Percentiles rank a stretch among this genome's conserved stretches.
These are phyloP conservation scores for Archegozetes longisetosus DNA, from an alignment of 1,140 invertebrate species.

Conservation along the genomic window DNA sequence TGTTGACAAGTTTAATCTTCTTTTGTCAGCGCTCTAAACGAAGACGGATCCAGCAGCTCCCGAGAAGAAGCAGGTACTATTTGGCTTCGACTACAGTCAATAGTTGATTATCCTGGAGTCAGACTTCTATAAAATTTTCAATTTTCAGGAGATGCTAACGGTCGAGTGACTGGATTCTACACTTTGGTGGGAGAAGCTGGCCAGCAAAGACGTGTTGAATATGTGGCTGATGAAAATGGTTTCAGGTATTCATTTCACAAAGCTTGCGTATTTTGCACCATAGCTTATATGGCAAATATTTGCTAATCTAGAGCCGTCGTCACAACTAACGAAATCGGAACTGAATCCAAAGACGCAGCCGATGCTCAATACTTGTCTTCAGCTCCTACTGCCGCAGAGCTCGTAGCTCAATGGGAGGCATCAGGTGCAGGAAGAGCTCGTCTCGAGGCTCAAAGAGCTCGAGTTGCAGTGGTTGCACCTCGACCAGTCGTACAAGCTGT, in stretches of 20 bases:
- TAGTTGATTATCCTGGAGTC: no score
- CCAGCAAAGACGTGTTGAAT: conserved; percentile 19
- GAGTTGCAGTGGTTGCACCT: no score
- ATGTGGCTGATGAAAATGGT: conserved; percentile 20
- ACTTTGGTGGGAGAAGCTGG: conserved; percentile 15
- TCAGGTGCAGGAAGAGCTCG: no score
- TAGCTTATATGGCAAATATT: no score
- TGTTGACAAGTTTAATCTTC: neutral
- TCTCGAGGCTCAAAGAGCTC: no score
- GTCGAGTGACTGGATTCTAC: conserved; percentile 15
- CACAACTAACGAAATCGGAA: conserved; percentile 21
- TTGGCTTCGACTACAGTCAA: neutral
- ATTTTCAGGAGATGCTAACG: conserved; percentile 8
- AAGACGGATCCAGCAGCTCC: conserved; percentile 5
- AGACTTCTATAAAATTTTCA: no score
- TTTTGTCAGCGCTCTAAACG: conserved; percentile 5
- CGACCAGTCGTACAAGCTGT: no score
- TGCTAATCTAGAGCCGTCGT: conserved; percentile 15
- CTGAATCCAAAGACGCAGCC: conserved; percentile 11
- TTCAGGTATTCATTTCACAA: conserved; percentile 6
- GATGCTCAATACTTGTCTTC: neutral
- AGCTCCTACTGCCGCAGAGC: neutral
- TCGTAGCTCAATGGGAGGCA: neutral
- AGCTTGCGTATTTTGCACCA: neutral
- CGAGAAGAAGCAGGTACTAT: conserved; percentile 10